phyloP scores from a whole-genome alignment of 1,140 invertebrate genomes.

The Manduca sexta region DNA sequence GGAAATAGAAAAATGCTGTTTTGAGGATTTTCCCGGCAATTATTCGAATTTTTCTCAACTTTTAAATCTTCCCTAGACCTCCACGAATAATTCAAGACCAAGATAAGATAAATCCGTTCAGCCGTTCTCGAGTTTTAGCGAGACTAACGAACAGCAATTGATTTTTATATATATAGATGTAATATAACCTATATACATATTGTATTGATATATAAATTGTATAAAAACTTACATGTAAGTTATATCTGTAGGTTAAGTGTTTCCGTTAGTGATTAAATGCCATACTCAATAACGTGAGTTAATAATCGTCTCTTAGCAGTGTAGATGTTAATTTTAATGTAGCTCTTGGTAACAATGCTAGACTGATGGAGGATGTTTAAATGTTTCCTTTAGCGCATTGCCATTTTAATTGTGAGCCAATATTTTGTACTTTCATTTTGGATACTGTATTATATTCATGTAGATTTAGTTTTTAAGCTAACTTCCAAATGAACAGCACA shows the following conservation, averaged over 20 bases:
- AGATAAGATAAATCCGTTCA: too few species aligned
- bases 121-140: too few species aligned
- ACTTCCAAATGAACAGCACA: constrained; percentile 67
- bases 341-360: constrained; percentile 47
- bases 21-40: too few species aligned
- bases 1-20: too few species aligned
- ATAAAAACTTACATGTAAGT: constrained; percentile 40
- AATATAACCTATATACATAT: constrained; percentile 57
- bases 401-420: constrained; percentile 21
- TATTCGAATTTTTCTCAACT: too few species aligned
- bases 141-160: too few species aligned
- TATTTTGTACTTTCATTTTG: constrained; percentile 35
- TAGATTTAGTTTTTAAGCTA: constrained; percentile 40
- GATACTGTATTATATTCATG: constrained; percentile 40
- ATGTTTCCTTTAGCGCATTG: constrained; percentile 20
- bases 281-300: constrained; percentile 64
- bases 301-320: constrained; percentile 47
- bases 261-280: constrained; percentile 56
- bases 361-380: constrained; percentile 37
- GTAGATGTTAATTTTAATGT: constrained; percentile 31
- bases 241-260: constrained; percentile 48
- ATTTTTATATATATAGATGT: too few species aligned
- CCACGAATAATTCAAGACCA: too few species aligned
- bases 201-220: constrained; percentile 53
- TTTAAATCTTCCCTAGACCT: too few species aligned